These are phyloP conservation scores for Mobula hypostoma DNA, from an alignment of 2,113 vertebrate species.

Conservation along the genomic window DNA sequence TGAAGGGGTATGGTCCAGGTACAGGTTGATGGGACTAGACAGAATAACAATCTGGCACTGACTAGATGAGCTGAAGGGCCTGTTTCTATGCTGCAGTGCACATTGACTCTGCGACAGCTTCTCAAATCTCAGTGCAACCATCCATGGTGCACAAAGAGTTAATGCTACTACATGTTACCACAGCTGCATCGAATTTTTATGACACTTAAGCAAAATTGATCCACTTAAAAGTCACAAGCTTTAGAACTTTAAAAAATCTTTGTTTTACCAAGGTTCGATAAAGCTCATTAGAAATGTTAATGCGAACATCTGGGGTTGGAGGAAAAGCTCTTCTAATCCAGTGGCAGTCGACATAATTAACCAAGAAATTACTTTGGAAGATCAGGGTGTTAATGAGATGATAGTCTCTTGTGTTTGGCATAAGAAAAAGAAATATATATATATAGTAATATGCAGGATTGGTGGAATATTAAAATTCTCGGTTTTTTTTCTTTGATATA, in stretches of 20 bases:
- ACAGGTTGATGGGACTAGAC: too few species aligned
- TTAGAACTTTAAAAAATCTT: neutral
- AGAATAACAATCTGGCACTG: too few species aligned
- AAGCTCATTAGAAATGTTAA: slow-evolving; percentile 31
- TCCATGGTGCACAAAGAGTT: neutral
- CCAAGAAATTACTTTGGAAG: neutral
- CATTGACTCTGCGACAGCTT: too few species aligned
- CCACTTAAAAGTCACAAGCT: slow-evolving; percentile 3
- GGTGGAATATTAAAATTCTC: neutral
- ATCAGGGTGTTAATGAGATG: neutral
- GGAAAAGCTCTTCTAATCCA: neutral
- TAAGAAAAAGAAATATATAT: neutral
- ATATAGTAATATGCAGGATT: neutral
- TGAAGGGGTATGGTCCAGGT: too few species aligned
- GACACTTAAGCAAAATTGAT: neutral
- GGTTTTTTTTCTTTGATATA: neutral
- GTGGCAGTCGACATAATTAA: neutral
- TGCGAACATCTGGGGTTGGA: neutral
- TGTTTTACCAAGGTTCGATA: neutral
- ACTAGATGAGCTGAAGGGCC: too few species aligned
- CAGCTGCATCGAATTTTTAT: neutral
- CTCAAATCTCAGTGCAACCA: neutral
- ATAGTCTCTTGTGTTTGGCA: neutral
- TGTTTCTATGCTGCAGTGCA: too few species aligned
- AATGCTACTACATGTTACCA: neutral